phyloP scores from a whole-genome alignment of 1,140 invertebrate genomes.

The Trichoplusia ni region DNA sequence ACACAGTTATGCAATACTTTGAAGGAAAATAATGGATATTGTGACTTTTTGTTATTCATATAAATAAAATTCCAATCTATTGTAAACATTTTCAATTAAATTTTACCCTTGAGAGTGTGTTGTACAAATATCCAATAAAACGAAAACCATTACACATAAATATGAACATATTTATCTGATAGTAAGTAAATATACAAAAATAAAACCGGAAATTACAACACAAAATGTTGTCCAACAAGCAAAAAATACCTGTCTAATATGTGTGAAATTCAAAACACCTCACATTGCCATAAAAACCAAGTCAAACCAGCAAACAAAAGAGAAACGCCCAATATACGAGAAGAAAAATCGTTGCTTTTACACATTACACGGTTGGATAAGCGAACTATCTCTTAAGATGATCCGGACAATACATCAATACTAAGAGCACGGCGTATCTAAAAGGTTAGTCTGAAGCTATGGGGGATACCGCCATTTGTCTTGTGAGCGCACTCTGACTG shows the following conservation, averaged over 20 bases:
- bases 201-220: too few species aligned
- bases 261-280: too few species aligned
- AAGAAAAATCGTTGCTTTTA: not conserved
- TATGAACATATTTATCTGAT: too few species aligned
- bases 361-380: not conserved
- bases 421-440: not conserved
- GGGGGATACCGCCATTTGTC: constrained; percentile 10
- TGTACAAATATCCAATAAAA: too few species aligned
- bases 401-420: not conserved
- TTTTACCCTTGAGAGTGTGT: constrained; percentile 11
- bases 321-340: not conserved
- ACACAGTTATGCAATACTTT: too few species aligned
- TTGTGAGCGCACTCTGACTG: constrained; percentile 6
- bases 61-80: constrained; percentile 1
- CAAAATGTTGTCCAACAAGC: too few species aligned
- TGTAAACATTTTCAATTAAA: not conserved
- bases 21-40: too few species aligned
- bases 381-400: not conserved
- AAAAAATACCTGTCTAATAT: too few species aligned
- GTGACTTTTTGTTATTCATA: not conserved
- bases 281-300: too few species aligned
- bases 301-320: not conserved
- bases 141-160: too few species aligned
- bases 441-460: not conserved
- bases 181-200: too few species aligned